Conservation (phyloP, 2,888 invertebrate genomes). For the Linnaemya vulpina region DNA sequence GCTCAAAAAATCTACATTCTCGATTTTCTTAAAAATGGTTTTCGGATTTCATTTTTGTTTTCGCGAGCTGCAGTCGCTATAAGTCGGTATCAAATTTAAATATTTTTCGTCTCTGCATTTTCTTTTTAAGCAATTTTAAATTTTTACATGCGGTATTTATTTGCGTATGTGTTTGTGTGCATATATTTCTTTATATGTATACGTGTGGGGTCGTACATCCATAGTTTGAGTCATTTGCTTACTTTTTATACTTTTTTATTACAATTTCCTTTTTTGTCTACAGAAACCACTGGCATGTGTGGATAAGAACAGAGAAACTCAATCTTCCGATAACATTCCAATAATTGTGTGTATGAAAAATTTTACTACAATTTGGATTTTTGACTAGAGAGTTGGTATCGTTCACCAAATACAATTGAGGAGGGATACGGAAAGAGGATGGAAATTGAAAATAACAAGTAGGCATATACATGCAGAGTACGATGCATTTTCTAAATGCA, state of each 20-base stretch:
- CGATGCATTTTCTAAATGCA: neutral
- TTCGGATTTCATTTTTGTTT: too few species aligned
- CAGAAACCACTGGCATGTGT: neutral
- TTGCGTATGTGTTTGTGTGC: too few species aligned
- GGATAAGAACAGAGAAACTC: neutral
- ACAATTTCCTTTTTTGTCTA: neutral
- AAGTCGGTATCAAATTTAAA: too few species aligned
- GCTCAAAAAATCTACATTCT: too few species aligned
- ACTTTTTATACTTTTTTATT: neutral
- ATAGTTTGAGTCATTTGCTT: too few species aligned
- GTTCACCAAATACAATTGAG: neutral
- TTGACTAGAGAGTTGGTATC: neutral
- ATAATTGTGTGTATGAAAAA: constrained; percentile 16
- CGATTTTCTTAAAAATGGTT: too few species aligned
- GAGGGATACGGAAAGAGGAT: constrained; percentile 16
- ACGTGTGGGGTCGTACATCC: too few species aligned
- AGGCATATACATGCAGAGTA: neutral
- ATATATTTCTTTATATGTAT: too few species aligned
- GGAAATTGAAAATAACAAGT: constrained; percentile 6
- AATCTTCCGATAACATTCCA: constrained; percentile 12
- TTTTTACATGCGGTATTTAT: too few species aligned
- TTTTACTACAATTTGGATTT: constrained; percentile 17
- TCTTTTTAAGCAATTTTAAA: too few species aligned
- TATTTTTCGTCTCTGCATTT: too few species aligned
- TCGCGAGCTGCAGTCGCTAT: too few species aligned